phyloP scores from a whole-genome alignment of 2,888 invertebrate species.

The Campopleginae sp. region DNA sequence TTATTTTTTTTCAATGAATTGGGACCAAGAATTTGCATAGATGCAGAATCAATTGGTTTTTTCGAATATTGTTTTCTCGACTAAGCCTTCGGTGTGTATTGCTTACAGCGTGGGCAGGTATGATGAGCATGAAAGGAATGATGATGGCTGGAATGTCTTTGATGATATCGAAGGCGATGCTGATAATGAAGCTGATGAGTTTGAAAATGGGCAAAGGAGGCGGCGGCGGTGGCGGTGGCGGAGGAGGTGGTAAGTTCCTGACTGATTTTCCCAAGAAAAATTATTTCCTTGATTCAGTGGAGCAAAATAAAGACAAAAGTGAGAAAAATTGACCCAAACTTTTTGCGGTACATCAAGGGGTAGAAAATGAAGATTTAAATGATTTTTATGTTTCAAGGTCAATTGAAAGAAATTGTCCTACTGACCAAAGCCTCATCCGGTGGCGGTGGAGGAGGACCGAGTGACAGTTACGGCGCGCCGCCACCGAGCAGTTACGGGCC shows the following conservation, averaged over 20 bases:
- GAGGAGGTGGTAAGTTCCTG: conserved; percentile 80
- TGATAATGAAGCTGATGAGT: conserved; percentile 78
- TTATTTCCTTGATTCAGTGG: not conserved
- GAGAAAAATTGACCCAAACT: not conserved
- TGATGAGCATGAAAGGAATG: conserved; percentile 87
- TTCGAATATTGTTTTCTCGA: not conserved
- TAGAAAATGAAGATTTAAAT: not conserved
- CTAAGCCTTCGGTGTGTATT: not conserved
- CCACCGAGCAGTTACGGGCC: conserved; percentile 77
- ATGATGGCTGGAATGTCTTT: conserved; percentile 87
- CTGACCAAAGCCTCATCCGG: conserved; percentile 83
- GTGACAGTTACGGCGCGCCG: conserved; percentile 78
- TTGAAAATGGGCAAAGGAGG: conserved; percentile 74
- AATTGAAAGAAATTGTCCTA: conserved; percentile 79
- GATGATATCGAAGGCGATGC: conserved; percentile 86
- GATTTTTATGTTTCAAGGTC: conserved; percentile 68
- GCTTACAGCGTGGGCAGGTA: conserved; percentile 86
- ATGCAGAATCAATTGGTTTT: not conserved
- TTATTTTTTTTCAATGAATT: too few species aligned
- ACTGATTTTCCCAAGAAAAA: conserved; percentile 33
- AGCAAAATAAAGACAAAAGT: conserved; percentile 10
- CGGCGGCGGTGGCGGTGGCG: conserved; percentile 75
- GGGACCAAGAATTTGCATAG: too few species aligned
- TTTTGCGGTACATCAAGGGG: not conserved
- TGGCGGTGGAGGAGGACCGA: conserved; percentile 81